A percentile compares a stretch with the other conserved stretches of the same genome.
phyloP scores from a whole-genome alignment of 2,797 vertebrate species.

The Chaetophractus vellerosus region DNA sequence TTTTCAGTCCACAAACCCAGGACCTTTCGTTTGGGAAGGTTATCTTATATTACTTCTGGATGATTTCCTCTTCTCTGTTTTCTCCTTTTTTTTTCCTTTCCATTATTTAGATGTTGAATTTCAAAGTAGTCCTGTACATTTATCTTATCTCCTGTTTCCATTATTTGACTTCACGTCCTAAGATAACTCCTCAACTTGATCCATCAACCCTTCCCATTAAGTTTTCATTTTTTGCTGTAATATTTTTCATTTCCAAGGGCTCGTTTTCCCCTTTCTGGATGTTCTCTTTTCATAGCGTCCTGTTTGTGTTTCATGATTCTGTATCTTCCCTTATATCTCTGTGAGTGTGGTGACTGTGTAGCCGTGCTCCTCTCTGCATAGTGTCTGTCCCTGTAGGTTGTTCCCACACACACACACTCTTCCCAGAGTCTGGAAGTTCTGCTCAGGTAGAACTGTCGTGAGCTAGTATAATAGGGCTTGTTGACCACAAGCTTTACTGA shows the following conservation, averaged over 20 bases:
- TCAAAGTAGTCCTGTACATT: neutral
- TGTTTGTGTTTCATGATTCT: neutral
- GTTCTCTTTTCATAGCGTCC: neutral
- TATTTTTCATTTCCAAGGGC: neutral
- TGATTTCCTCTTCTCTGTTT: neutral
- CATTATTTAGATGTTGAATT: neutral
- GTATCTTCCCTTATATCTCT: neutral
- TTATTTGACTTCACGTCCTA: too few species aligned
- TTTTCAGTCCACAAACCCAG: rapidly evolving
- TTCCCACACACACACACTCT: neutral
- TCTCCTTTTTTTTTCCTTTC: neutral
- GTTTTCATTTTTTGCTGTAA: rapidly evolving
- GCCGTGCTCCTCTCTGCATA: neutral
- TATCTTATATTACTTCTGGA: neutral
- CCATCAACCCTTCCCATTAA: too few species aligned
- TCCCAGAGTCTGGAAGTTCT: neutral
- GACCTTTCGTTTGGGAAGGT: neutral
- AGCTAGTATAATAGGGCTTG: too few species aligned
- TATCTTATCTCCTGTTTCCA: neutral
- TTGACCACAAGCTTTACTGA: rapidly evolving
- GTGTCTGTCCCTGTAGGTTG: neutral
- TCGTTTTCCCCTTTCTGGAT: neutral
- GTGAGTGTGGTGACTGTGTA: neutral
- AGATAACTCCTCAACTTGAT: neutral
- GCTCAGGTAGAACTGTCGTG: too few species aligned